Conservation (phyloP, 1,140 invertebrate species). For the Meloidogyne hapla region DNA sequence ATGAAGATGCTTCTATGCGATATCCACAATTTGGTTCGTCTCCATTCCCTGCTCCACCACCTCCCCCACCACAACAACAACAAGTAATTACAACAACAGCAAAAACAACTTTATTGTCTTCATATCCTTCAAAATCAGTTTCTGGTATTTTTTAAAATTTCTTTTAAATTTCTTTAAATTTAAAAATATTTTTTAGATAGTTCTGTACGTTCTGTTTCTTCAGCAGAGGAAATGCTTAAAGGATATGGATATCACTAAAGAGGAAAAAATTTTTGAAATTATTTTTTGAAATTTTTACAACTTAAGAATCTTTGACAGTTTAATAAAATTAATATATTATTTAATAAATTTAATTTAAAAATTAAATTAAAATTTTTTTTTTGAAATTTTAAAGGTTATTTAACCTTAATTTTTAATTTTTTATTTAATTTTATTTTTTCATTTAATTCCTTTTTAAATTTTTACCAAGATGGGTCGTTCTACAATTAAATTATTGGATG, state of each 20-base stretch:
- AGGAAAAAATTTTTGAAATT: background rate
- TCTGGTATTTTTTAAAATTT: background rate
- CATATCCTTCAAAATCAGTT: background rate
- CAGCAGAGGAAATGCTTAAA: slow-evolving; percentile 23
- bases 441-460: background rate
- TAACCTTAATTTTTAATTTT: too few species aligned
- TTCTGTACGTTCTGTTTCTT: background rate
- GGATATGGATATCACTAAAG: slow-evolving; percentile 18
- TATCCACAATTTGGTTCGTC: background rate
- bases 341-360: background rate
- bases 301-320: background rate
- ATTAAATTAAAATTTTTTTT: too few species aligned
- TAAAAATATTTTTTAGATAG: background rate
- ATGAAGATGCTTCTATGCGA: background rate
- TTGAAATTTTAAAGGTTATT: background rate
- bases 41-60: background rate
- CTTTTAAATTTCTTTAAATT: too few species aligned
- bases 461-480: background rate
- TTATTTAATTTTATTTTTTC: background rate
- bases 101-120: background rate
- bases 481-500: slow-evolving; percentile 11
- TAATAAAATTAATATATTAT: background rate
- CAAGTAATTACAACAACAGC: background rate
- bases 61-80: background rate
- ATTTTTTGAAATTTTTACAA: background rate